Conservation (phyloP, 2,888 invertebrate genomes). For the Drosophila multiciliata region DNA sequence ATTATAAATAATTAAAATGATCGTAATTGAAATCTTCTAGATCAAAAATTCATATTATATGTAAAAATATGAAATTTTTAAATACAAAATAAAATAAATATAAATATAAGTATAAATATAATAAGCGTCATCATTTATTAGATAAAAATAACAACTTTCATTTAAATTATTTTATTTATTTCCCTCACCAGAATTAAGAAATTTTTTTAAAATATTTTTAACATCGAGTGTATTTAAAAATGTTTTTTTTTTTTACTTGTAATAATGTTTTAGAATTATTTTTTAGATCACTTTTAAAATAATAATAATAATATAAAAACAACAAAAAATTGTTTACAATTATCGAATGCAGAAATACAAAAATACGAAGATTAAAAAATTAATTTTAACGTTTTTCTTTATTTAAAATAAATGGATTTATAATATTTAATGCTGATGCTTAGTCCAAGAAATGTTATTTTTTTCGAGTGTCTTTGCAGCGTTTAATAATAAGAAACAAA, state of each 20-base stretch:
- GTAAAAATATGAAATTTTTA: too few relatives aligned
- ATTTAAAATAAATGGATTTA: too few relatives aligned
- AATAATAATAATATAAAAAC: neutral
- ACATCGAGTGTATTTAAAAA: neutral
- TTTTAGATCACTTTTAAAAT: neutral
- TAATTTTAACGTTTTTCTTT: neutral
- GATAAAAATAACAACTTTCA: neutral
- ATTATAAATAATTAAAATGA: neutral
- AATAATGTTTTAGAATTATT: neutral
- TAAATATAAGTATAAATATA: too few relatives aligned
- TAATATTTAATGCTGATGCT: neutral
- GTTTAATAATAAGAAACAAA: slow-evolving; percentile 50
- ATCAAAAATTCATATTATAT: too few relatives aligned
- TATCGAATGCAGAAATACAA: too few relatives aligned
- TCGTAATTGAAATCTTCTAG: too few relatives aligned
- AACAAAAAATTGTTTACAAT: accelerated
- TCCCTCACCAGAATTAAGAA: neutral
- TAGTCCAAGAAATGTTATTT: neutral
- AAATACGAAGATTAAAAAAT: too few relatives aligned
- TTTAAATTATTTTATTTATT: neutral
- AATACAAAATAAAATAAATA: too few relatives aligned
- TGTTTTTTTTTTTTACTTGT: accelerated
- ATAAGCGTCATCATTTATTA: neutral
- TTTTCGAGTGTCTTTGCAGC: slow-evolving; percentile 3
- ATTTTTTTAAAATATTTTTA: neutral